Percentiles rank a stretch among this genome's conserved stretches.
phyloP scores from a whole-genome alignment of 2,113 vertebrate species.

The Cyanoramphus novaezelandiae region DNA sequence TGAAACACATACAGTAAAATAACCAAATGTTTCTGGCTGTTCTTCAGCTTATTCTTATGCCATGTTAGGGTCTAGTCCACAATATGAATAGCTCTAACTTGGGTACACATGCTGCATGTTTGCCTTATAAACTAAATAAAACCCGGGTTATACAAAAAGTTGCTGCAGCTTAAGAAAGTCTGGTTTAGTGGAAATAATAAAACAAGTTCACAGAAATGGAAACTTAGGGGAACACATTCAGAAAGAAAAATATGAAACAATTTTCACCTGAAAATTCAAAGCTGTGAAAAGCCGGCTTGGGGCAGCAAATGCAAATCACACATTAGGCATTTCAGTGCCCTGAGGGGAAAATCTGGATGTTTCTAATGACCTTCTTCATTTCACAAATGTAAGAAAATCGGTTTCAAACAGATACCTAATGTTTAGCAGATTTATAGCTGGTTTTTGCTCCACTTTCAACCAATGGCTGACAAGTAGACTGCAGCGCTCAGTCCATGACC shows the following conservation, averaged over 20 bases:
- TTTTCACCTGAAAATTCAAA: constrained; percentile 55
- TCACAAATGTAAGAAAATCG: constrained; percentile 45
- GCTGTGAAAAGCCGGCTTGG: neutral
- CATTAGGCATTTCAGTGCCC: neutral
- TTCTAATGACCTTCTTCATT: constrained; percentile 55
- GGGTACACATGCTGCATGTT: neutral
- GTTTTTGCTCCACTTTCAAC: constrained; percentile 53
- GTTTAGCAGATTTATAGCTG: constrained; percentile 46
- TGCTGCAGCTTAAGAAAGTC: neutral
- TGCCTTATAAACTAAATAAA: neutral
- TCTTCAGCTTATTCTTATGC: constrained; percentile 28
- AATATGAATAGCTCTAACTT: neutral
- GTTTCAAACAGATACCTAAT: constrained; percentile 24
- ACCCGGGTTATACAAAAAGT: neutral
- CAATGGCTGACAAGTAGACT: constrained; percentile 37
- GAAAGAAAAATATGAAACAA: constrained; percentile 17
- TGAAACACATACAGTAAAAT: constrained; percentile 38
- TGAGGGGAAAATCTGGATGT: constrained; percentile 15
- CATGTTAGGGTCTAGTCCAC: neutral
- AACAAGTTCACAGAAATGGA: neutral
- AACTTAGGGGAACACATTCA: constrained; percentile 16
- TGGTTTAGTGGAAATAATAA: neutral
- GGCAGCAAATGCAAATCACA: constrained; percentile 35
- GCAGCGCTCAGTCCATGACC: neutral
- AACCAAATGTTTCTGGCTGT: constrained; percentile 10